Evolutionary conservation across 2,113 vertebrate species (phyloP).

Genomic region (Callithrix jacchus): DNA sequence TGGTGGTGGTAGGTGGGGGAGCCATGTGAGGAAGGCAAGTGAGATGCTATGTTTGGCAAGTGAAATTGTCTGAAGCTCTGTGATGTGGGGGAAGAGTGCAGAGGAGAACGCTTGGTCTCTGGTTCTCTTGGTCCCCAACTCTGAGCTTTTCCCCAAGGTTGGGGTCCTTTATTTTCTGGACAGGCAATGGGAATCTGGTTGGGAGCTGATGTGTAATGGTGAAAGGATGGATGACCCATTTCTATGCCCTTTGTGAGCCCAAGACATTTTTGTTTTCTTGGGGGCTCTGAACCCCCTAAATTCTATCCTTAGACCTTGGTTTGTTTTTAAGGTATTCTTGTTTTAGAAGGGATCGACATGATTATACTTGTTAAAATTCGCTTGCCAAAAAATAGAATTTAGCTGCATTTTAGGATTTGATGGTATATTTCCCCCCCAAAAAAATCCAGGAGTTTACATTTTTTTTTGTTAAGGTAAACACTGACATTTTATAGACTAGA

Average conservation of each 20-base stretch:
- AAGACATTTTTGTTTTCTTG: neutral
- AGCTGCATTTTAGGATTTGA: neutral
- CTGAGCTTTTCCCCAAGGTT: neutral
- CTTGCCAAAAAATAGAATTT: neutral
- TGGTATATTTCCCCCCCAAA: neutral
- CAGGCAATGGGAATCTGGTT: neutral
- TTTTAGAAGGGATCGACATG: neutral
- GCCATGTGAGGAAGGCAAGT: neutral
- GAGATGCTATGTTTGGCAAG: neutral
- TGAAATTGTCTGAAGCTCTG: neutral
- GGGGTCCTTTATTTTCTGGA: neutral
- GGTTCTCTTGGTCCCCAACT: neutral
- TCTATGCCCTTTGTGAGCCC: neutral
- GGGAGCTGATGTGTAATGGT: neutral
- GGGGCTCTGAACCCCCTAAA: neutral
- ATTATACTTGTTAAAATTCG: neutral
- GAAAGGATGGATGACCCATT: neutral
- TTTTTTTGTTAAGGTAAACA: neutral
- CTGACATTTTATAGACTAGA: neutral
- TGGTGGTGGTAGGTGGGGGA: accelerated
- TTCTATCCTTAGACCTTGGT: neutral
- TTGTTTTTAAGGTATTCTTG: neutral
- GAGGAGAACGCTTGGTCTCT: neutral
- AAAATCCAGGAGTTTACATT: neutral
- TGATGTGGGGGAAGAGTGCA: neutral